Evolutionary conservation across 2,888 invertebrate genomes (phyloP).

Genomic region (Cephus rjabovi): DNA sequence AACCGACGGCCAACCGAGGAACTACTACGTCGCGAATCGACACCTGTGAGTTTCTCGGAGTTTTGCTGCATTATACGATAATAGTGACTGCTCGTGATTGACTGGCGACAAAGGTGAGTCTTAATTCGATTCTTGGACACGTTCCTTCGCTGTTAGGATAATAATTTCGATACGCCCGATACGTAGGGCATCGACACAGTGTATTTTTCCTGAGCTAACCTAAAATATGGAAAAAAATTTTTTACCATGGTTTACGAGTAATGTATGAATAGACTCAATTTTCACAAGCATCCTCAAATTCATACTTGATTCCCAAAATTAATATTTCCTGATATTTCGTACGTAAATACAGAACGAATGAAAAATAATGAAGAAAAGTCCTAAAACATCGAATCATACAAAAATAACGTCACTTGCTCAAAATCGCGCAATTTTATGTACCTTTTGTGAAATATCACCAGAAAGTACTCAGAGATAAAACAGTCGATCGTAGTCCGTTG

Average conservation of each 20-base stretch:
- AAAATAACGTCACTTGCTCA: not conserved
- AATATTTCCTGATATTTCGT: not conserved
- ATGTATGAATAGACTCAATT: not conserved
- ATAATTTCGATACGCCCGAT: not conserved
- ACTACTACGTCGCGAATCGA: slow-evolving; percentile 58
- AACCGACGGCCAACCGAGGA: slow-evolving; percentile 37
- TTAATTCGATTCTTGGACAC: not conserved
- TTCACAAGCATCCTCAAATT: not conserved
- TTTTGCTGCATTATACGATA: not conserved
- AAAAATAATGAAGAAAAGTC: not conserved
- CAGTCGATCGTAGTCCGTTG: slow-evolving; percentile 16
- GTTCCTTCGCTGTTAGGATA: not conserved
- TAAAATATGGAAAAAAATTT: slow-evolving; percentile 24
- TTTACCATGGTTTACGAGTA: not conserved
- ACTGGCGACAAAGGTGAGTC: not conserved
- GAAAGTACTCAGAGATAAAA: not conserved
- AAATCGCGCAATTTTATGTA: not conserved
- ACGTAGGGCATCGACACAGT: not conserved
- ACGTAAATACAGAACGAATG: not conserved
- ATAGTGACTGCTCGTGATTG: not conserved
- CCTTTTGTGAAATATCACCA: not conserved
- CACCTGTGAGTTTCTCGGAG: slow-evolving; percentile 47
- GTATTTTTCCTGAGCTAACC: slow-evolving; percentile 33
- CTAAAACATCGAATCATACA: not conserved
- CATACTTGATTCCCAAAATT: not conserved